A percentile compares a stretch with the other conserved stretches of the same genome.
Conservation (phyloP, 2,888 invertebrate genomes). For the Patella ulyssiponensis region DNA sequence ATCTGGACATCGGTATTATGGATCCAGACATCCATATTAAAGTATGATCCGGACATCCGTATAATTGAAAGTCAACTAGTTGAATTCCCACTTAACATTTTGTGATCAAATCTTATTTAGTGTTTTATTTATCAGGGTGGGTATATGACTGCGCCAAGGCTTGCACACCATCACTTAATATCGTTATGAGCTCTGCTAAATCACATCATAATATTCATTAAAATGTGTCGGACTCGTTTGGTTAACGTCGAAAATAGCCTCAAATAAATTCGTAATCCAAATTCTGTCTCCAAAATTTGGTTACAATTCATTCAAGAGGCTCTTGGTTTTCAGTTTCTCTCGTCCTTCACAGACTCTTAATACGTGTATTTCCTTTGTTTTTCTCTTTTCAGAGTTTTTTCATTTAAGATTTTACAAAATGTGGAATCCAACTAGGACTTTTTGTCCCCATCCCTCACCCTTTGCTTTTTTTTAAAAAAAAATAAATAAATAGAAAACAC, state of each 20-base stretch:
- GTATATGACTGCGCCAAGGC: not conserved
- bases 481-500: not conserved
- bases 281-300: not conserved
- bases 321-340: not conserved
- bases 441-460: not conserved
- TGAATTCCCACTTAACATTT: not conserved
- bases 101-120: not conserved
- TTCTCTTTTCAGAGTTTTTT: not conserved
- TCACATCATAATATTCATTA: not conserved
- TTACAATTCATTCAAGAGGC: conserved; percentile 2
- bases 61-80: not conserved
- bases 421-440: conserved; percentile 8
- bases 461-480: not conserved
- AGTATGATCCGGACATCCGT: not conserved
- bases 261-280: conserved; percentile 4
- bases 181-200: not conserved
- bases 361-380: not conserved
- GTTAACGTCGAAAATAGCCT: conserved; percentile 1
- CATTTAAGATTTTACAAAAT: not conserved
- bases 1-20: too few relatives aligned
- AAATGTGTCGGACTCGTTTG: not conserved
- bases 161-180: not conserved
- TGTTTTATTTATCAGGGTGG: not conserved
- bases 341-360: not conserved
- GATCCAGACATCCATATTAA: not conserved